Evolutionary conservation across 2,113 vertebrate species (phyloP).

Genomic region (Pelmatolapia mariae): DNA sequence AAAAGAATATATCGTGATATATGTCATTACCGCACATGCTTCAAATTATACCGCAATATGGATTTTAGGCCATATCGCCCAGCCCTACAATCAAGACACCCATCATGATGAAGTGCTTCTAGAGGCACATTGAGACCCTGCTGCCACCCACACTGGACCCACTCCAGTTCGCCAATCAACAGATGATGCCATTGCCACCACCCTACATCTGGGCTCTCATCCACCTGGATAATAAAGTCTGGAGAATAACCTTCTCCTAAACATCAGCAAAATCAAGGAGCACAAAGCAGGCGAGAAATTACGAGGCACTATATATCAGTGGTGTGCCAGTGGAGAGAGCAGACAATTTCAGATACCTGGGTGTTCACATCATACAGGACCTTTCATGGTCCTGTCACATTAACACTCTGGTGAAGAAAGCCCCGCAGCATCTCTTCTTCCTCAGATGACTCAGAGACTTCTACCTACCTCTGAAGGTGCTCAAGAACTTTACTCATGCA

Average conservation of each 20-base stretch:
- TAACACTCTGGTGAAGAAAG: not conserved
- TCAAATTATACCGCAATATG: no score
- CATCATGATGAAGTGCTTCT: no score
- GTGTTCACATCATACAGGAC: no score
- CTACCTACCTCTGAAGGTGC: not conserved
- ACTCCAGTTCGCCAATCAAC: not conserved
- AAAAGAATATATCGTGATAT: not conserved
- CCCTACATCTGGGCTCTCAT: not conserved
- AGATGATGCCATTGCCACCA: not conserved
- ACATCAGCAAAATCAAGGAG: not conserved
- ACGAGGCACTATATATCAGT: no score
- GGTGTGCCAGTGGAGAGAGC: no score
- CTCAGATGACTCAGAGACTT: not conserved
- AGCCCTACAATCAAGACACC: no score
- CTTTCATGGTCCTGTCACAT: no score
- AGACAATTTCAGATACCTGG: no score
- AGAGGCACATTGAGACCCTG: no score
- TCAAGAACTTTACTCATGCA: not conserved
- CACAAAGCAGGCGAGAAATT: no score
- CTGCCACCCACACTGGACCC: no score
- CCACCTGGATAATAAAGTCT: not conserved
- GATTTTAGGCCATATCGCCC: no score
- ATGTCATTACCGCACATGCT: fast-evolving
- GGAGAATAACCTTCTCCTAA: not conserved
- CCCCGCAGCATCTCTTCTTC: not conserved